Base-by-base conservation (phyloP, 2,888 invertebrate species). In the Creontiades dilutus region DNA sequence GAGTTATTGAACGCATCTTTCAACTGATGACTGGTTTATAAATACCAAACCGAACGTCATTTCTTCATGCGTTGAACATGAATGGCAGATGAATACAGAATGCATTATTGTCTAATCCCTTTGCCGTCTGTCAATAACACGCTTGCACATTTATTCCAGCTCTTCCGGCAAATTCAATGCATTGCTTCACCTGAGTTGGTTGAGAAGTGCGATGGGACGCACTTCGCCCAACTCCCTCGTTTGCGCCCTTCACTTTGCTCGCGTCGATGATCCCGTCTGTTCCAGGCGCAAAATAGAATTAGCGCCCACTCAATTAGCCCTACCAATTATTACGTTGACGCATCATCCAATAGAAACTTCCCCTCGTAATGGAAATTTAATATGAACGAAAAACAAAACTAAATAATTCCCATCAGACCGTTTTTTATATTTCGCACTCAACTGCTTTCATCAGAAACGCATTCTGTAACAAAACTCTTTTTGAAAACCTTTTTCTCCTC, bases 271-370 rank as follows among this genome's bases (percentile, higher is more conserved):
- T 23, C 23, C 68, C 68, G 13, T 68, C 23, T 9, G 23, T 61
- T 61, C 61, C 61, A 61, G 61, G 61, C 61, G 19, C 19, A 19
- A 61, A 61, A 61, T 61, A n/a, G n/a, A 19, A 61, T 61, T 16
- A 61, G 52, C 13, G 52, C 52, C 16, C 16, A n/a, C n/a, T 19
- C n/a, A 9, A 61, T 61, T 61, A 61, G n/a, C n/a, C n/a, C 19
- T n/a, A n/a, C n/a, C 61, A n/a, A 19, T 61, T 61, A 37, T 37
- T 37, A 37, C 37, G 61, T 61, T n/a, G 61, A 61, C 61, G n/a
- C 19, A 1, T 19, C 57, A 9, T 57, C 57, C 16, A 37, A 37
- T 52, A 14, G 52, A 16, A 14, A 16, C 52, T 14, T 52, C 52
- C 16, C 52, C 16, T 11, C 16, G 52, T 52, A 37, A 7, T 52